phyloP scores from a whole-genome alignment of 2,888 invertebrate species.

The Nowickia ferox region DNA sequence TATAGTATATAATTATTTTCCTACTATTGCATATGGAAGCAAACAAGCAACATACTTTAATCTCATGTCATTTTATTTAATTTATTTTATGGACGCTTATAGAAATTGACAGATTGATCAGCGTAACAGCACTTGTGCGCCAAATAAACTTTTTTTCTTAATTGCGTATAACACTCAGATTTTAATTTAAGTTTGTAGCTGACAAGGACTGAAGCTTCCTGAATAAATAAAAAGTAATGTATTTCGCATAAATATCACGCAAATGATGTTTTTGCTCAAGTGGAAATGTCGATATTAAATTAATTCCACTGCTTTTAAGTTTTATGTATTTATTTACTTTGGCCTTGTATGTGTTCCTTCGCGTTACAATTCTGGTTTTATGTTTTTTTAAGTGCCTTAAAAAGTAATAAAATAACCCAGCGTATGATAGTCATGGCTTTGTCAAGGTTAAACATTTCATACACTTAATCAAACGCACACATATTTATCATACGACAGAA shows the following conservation, averaged over 20 bases:
- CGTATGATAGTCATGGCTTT: slow-evolving; percentile 45
- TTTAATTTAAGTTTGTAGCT: slow-evolving; percentile 10
- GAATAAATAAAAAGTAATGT: too few relatives aligned
- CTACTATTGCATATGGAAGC: too few relatives aligned
- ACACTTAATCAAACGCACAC: neutral
- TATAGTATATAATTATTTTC: too few relatives aligned
- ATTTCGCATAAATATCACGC: neutral
- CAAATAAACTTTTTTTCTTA: too few relatives aligned
- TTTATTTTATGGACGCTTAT: neutral
- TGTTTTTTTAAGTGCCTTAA: slow-evolving; percentile 20
- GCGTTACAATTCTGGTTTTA: neutral
- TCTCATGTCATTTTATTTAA: neutral
- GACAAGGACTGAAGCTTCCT: neutral
- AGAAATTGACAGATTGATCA: too few relatives aligned
- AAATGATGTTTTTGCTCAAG: neutral
- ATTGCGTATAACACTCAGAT: neutral
- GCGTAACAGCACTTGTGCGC: too few relatives aligned
- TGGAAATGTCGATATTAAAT: neutral
- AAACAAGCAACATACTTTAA: too few relatives aligned
- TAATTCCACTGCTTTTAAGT: neutral
- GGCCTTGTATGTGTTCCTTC: neutral
- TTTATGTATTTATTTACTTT: slow-evolving; percentile 2
- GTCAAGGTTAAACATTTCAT: slow-evolving; percentile 62
- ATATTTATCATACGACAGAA: neutral
- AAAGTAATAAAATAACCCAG: slow-evolving; percentile 41